These are phyloP conservation scores for Phenacoccus solenopsis DNA, from an alignment of 1,140 invertebrate species.

Conservation along the genomic window DNA sequence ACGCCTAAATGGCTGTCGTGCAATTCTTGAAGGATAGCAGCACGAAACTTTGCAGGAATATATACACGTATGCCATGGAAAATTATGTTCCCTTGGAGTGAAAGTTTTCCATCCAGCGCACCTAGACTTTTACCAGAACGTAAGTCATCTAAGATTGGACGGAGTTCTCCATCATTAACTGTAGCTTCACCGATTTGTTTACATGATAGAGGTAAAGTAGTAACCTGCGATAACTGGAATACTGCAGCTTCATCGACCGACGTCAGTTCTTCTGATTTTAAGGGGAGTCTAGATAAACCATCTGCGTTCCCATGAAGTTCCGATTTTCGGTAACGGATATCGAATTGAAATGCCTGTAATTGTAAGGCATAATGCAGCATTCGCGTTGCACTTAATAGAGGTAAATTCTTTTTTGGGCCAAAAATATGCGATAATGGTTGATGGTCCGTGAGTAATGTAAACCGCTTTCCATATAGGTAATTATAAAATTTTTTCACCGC, in stretches of 20 bases:
- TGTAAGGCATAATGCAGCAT: slow-evolving; percentile 30
- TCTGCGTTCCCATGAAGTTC: slow-evolving; percentile 27
- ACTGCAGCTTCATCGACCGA: neutral
- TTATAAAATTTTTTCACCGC: slow-evolving; percentile 33
- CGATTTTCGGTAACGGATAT: slow-evolving; percentile 34
- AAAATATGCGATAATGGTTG: slow-evolving; percentile 37
- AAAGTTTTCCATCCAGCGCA: slow-evolving; percentile 10
- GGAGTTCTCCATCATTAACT: neutral
- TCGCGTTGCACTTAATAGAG: slow-evolving; percentile 27
- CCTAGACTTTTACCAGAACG: neutral
- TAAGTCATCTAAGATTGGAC: neutral
- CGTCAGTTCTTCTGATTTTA: neutral
- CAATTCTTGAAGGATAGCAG: slow-evolving; percentile 18
- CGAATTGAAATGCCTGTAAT: slow-evolving; percentile 32
- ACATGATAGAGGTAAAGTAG: neutral
- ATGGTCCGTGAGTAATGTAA: slow-evolving; percentile 38
- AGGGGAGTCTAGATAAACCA: slow-evolving; percentile 19
- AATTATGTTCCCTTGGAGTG: slow-evolving; percentile 18
- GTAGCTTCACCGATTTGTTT: neutral
- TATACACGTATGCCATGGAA: slow-evolving; percentile 21
- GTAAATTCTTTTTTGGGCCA: slow-evolving; percentile 28
- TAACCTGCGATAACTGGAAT: neutral
- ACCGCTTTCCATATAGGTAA: slow-evolving; percentile 35
- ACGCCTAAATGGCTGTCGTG: slow-evolving; percentile 28
- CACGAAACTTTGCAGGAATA: slow-evolving; percentile 20